Percentiles rank a stretch among this genome's conserved stretches.
These are phyloP conservation scores for Barypeithes pellucidus DNA, from an alignment of 2,888 invertebrate genomes.

Conservation along the genomic window DNA sequence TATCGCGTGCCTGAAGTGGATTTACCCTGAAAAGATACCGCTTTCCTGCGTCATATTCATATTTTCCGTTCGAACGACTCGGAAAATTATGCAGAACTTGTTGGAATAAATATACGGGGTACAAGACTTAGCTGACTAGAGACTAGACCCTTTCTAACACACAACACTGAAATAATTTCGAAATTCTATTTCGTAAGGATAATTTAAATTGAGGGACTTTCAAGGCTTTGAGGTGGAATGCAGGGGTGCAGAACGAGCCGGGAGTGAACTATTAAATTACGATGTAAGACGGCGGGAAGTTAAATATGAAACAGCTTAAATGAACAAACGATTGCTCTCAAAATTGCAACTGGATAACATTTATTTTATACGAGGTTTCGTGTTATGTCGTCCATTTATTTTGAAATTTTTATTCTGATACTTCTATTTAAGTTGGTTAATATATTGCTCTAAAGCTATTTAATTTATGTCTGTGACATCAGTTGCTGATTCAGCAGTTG, in stretches of 20 bases:
- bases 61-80: conserved; percentile 49
- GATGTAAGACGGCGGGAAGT: not conserved
- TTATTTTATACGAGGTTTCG: no score
- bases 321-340: not conserved
- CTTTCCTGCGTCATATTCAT: conserved; percentile 46
- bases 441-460: no score
- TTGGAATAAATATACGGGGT: conserved; percentile 46
- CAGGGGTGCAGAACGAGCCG: conserved; percentile 31
- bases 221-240: conserved; percentile 27
- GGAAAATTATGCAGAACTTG: conserved; percentile 49
- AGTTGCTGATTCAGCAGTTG: no score
- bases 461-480: no score
- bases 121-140: conserved; percentile 38
- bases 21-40: conserved; percentile 51
- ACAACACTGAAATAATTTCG: conserved; percentile 50
- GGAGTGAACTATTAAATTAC: conserved; percentile 14
- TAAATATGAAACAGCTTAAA: conserved; percentile 4
- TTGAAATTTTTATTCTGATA: no score
- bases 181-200: conserved; percentile 46
- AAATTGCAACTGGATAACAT: not conserved
- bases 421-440: no score
- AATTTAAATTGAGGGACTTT: conserved; percentile 40
- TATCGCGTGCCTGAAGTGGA: conserved; percentile 49
- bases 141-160: conserved; percentile 41
- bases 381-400: no score